Evolutionary conservation across 2,888 invertebrate genomes (phyloP).

Genomic region (Eupithecia insigniata): DNA sequence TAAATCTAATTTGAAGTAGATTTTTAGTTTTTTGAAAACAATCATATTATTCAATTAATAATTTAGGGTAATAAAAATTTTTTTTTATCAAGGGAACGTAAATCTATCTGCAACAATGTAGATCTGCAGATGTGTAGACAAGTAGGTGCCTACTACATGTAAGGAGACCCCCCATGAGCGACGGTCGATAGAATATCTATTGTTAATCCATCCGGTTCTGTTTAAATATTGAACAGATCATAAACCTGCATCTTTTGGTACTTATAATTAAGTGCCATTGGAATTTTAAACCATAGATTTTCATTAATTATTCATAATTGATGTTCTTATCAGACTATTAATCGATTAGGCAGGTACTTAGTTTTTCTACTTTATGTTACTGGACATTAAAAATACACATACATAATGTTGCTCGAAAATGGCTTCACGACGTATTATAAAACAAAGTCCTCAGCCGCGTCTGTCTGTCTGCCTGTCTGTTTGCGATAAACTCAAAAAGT

Average conservation of each 20-base stretch:
- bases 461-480: too few relatives aligned
- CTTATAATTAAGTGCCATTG: conserved; percentile 39
- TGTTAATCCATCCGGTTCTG: conserved; percentile 41
- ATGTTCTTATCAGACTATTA: conserved; percentile 29
- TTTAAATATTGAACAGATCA: conserved; percentile 41
- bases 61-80: neutral
- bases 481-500: too few relatives aligned
- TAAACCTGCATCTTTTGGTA: conserved; percentile 30
- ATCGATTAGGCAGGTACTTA: conserved; percentile 17
- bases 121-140: neutral
- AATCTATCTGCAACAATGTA: neutral
- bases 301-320: conserved; percentile 33
- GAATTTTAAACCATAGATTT: conserved; percentile 34
- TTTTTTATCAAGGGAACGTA: neutral
- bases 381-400: neutral
- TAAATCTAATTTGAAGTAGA: too few relatives aligned
- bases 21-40: too few relatives aligned
- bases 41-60: too few relatives aligned
- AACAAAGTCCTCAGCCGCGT: too few relatives aligned
- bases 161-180: conserved; percentile 16
- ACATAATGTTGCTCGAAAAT: conserved; percentile 7
- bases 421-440: too few relatives aligned
- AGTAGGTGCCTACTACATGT: neutral
- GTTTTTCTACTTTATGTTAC: conserved; percentile 23
- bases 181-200: conserved; percentile 33